Evolutionary conservation across 2,888 invertebrate species (phyloP), one percentile per base, ranked within the genome.

Genomic region (Xestia c-nigrum): DNA sequence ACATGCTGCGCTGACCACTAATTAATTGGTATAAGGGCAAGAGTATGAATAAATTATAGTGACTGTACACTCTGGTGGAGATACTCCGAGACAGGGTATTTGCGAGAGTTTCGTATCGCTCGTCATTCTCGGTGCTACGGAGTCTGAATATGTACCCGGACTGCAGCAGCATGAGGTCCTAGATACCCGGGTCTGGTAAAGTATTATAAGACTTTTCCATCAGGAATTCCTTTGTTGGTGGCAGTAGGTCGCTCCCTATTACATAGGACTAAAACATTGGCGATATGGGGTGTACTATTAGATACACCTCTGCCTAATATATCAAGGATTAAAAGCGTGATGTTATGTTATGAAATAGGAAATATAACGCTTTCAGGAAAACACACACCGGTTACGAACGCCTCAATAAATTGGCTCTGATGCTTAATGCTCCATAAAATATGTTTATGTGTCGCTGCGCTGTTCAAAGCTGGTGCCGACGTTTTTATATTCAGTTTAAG

Each of bases 351-450:
- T 6, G 21, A 70, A 57, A 55, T 24, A 57, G 12, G 43, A 67
- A 67, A 68, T 57, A 64, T 19, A 71, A 46, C 38, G 24, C 12
- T 5, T 24, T 61, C 40, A 40, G n/a, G 46, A 65, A 59, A 40
- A 5, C 43, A 55, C 14, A 47, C 67, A 52, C 5, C 57, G 52
- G 50, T 78, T 72, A 50, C 65, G 71, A 71, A 38, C 59, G 59
- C 38, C 57, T 57, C 72, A 66, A 81, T 78, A 74, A 81, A 78
- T 81, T 55, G 78, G 5, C 14, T 24, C 55, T n/a, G 46, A 55
- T 73, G 68, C 64, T 74, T 82, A 83, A 82, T 83, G 80, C 63
- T 16, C 70, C 69, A 79, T 83, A 75, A 79, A 79, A 79, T 79
- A 66, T 66, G 50, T 79, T 79, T 82, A 83, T 72, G 68, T 46